Percentiles rank a stretch among this genome's conserved stretches.
Evolutionary conservation across 2,888 invertebrate species (phyloP).

Genomic region (Boloria euphrosyne): DNA sequence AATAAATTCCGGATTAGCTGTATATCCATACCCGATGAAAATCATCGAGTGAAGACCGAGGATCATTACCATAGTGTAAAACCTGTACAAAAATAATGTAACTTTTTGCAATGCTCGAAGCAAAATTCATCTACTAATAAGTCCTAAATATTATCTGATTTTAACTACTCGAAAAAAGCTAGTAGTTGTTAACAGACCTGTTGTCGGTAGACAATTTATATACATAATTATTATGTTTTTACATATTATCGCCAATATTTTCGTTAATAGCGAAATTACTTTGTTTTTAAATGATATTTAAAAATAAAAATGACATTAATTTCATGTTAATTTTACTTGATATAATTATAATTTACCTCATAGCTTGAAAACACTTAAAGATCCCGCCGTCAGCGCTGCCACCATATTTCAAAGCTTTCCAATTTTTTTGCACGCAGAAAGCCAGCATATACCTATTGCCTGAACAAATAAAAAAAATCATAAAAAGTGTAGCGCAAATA

Average conservation of each 20-base stretch:
- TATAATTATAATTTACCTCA: constrained; percentile 57
- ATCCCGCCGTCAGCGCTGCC: constrained; percentile 74
- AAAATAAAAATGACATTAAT: too few species aligned
- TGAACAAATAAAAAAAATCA: constrained; percentile 42
- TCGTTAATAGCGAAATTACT: too few species aligned
- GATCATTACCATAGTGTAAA: constrained; percentile 77
- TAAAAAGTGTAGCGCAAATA: not conserved
- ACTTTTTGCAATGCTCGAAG: not conserved
- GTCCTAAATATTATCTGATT: too few species aligned
- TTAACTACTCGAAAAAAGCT: too few species aligned
- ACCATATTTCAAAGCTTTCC: constrained; percentile 73
- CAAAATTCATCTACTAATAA: too few species aligned
- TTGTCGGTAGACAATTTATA: too few species aligned
- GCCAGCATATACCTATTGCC: constrained; percentile 66
- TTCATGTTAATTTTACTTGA: not conserved
- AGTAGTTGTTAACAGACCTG: too few species aligned
- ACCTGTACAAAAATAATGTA: constrained; percentile 42
- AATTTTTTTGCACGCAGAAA: constrained; percentile 74
- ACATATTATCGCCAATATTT: too few species aligned
- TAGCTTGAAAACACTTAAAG: constrained; percentile 74
- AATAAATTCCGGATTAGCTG: constrained; percentile 75
- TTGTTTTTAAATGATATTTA: too few species aligned
- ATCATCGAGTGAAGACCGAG: constrained; percentile 77
- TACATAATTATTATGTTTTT: too few species aligned
- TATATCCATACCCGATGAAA: constrained; percentile 76